phyloP scores from a whole-genome alignment of 2,888 invertebrate genomes.

The Diploptera punctata region DNA sequence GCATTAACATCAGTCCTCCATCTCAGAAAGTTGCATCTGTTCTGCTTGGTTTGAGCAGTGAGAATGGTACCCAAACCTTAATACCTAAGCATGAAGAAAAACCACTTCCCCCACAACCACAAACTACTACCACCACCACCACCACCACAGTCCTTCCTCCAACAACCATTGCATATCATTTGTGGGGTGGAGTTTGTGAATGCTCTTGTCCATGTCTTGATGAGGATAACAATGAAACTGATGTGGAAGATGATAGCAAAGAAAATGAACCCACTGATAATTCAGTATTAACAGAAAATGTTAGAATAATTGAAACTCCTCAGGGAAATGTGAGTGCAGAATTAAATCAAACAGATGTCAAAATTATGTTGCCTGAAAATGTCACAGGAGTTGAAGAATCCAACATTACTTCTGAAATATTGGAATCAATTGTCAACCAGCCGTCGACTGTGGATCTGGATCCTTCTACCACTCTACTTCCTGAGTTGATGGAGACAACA shows the following conservation, averaged over 20 bases:
- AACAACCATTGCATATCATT: conserved; percentile 49
- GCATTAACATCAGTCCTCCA: conserved; percentile 55
- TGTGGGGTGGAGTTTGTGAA: conserved; percentile 72
- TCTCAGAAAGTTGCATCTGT: conserved; percentile 39
- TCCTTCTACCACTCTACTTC: neutral
- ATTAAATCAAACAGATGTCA: neutral
- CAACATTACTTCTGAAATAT: neutral
- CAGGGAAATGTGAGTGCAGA: neutral
- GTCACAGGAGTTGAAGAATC: neutral
- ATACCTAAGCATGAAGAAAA: conserved; percentile 10
- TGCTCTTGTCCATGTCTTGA: conserved; percentile 76
- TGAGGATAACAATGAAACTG: conserved; percentile 51
- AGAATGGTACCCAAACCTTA: conserved; percentile 22
- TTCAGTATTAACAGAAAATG: conserved; percentile 37
- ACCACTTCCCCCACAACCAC: neutral
- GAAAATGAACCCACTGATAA: conserved; percentile 4
- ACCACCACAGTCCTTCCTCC: conserved; percentile 53
- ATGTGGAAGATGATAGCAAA: conserved; percentile 41
- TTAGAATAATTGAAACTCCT: conserved; percentile 14
- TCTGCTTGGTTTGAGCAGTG: conserved; percentile 34
- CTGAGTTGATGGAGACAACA: neutral
- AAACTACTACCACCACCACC: conserved; percentile 48
- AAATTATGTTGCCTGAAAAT: neutral
- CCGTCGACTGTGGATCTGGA: neutral
- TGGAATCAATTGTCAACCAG: neutral